Evolutionary conservation across 2,888 invertebrate genomes (phyloP), one percentile per base, ranked within the genome.

Genomic region (Lepetodrilus schrolli): DNA sequence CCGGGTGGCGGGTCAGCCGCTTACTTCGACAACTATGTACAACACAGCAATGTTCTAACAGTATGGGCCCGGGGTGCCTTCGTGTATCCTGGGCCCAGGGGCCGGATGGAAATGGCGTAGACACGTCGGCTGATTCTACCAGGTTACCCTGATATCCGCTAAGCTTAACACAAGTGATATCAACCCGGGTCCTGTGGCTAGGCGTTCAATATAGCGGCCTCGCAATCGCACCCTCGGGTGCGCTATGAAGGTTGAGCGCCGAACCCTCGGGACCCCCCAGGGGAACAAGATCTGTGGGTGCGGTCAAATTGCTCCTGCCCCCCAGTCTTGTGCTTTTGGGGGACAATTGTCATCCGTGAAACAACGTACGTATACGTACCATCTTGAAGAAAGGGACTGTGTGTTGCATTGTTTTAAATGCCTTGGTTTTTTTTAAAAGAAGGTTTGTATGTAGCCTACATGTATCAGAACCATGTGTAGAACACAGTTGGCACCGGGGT

Each of bases 41-140:
- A 17, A 23, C 13, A 30, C 34, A 10, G 58, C 58, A 2, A 4
- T 58, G 3, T n/a, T 4, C 13, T 58, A 30, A 58, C 58, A 10
- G 3, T n/a, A 17, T 23, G 30, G 58, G 58, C 58, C 58, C 58
- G 58, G 58, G 58, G 58, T 34, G 58, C 58, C 30, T 58, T 58
- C 58, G 58, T 58, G 58, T 58, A 34, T 34, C 58, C 17, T 34
- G 58, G 58, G 58, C 58, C 58, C 58, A 58, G 58, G 58, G 58
- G 58, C 58, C 34, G 58, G 34, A 17, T n/a, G 4, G 30, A 30
- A 3, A 13, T 34, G 2, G 34, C 58, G n/a, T n/a, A n/a, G n/a
- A n/a, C n/a, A n/a, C 58, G 34, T 13, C 5, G 5, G 51, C 26
- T 8, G 51, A n/a, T 23, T 23, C 58, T 7, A 17, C 13, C 34